phyloP scores from a whole-genome alignment of 2,888 invertebrate species.

The Palloptera scutellata region DNA sequence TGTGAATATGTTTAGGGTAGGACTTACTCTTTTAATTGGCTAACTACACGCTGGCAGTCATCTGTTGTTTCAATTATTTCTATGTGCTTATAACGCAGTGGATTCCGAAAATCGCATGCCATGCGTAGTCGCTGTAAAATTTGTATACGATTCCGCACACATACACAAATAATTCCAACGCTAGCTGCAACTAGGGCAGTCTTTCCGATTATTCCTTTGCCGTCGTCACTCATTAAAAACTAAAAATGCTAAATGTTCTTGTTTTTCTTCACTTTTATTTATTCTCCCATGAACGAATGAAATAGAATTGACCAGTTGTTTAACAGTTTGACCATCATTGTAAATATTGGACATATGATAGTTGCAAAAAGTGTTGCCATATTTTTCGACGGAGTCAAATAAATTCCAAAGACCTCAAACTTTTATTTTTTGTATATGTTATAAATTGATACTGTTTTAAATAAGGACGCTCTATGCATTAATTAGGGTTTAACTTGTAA shows the following conservation, averaged over 20 bases:
- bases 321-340: too few relatives aligned
- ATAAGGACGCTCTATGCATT: too few relatives aligned
- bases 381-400: too few relatives aligned
- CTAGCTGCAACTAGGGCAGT: slow-evolving; percentile 48
- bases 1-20: not conserved
- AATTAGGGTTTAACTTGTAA: too few relatives aligned
- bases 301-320: too few relatives aligned
- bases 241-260: not conserved
- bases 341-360: too few relatives aligned
- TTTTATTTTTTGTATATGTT: too few relatives aligned
- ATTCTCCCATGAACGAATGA: too few relatives aligned
- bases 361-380: too few relatives aligned
- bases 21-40: slow-evolving; percentile 56
- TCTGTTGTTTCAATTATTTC: slow-evolving; percentile 56
- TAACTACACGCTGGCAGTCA: slow-evolving; percentile 53
- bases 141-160: slow-evolving; percentile 64
- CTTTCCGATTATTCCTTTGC: slow-evolving; percentile 13
- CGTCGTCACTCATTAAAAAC: too few relatives aligned
- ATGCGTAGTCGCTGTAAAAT: slow-evolving; percentile 61
- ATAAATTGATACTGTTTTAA: too few relatives aligned
- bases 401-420: too few relatives aligned
- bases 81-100: slow-evolving; percentile 51
- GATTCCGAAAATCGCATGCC: slow-evolving; percentile 40
- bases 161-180: slow-evolving; percentile 54
- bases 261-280: not conserved